Evolutionary conservation across 2,888 invertebrate species (phyloP), one percentile per base, ranked within the genome.

Genomic region (Ethmia dodecea): DNA sequence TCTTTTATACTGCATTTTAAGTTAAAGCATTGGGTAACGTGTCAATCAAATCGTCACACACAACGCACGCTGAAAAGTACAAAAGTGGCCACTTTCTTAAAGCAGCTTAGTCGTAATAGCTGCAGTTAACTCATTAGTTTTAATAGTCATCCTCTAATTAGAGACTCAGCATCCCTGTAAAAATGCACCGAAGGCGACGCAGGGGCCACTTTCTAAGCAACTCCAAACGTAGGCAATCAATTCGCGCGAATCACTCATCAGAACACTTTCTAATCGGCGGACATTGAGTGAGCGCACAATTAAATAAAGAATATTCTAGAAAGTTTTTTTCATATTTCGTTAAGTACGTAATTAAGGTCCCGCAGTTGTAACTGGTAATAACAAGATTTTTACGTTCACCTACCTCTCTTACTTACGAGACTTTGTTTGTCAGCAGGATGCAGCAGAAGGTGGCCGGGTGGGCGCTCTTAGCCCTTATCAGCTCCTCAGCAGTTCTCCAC

Each of bases 381-480:
- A n/a, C n/a, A n/a, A n/a, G n/a, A 11, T 28, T 28, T 31, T 31
- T 11, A 31, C 31, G 22, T 24, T 24, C 24, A 24, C n/a, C 25
- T 15, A 32, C 10, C 13, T 13, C 6, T 8, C 12, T n/a, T 33
- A 33, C 33, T 28, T 28, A 29, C 22, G 14, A 26, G 10, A 6
- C 18, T 26, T 1, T 14, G 22, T 36, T 57, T 64, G 54, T 55
- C 46, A 22, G 41, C 76, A 80, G 93, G 90, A 87, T 91, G 76
- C 86, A 88, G 73, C 90, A 91, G 74, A 88, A 89, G 66, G 70
- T 90, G 32, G 68, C 86, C 54, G 92, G 94, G 37, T 91, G 92
- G 89, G 88, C 90, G 56, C 78, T 94, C 42, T 83, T 94, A 56
- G 89, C 89, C 60, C 88, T 95, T 42, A 87, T 94, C 58, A 87